These are phyloP conservation scores for Sciaenops ocellatus DNA, from an alignment of 2,797 vertebrate species.

Conservation along the genomic window DNA sequence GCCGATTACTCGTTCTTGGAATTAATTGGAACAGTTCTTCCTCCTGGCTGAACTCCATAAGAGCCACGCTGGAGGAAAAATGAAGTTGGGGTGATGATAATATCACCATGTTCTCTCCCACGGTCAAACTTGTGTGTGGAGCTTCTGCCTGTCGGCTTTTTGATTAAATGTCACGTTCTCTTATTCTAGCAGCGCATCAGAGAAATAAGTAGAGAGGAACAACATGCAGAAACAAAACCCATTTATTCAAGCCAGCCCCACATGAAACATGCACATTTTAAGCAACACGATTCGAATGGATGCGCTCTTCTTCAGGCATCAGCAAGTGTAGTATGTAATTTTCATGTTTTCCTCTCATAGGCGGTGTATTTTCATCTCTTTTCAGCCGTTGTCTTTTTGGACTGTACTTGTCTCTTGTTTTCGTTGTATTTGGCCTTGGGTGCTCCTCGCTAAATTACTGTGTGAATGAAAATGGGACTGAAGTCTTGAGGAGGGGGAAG, in stretches of 20 bases:
- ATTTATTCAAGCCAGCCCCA: slow-evolving; percentile 8
- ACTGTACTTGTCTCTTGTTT: neutral
- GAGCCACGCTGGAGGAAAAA: neutral
- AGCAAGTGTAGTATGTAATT: slow-evolving; percentile 46
- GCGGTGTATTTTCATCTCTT: slow-evolving; percentile 11
- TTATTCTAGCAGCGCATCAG: neutral
- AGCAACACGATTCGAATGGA: slow-evolving; percentile 30
- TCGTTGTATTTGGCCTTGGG: neutral
- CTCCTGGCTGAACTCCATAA: neutral
- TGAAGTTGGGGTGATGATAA: neutral
- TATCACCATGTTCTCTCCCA: slow-evolving; percentile 10
- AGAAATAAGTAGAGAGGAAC: slow-evolving; percentile 39
- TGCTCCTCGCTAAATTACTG: neutral
- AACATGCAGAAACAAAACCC: slow-evolving; percentile 4
- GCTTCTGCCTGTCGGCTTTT: slow-evolving; percentile 31
- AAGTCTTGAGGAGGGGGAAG: slow-evolving; percentile 50
- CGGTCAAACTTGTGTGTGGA: neutral
- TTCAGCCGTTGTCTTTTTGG: slow-evolving; percentile 11
- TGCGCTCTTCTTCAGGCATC: slow-evolving; percentile 47
- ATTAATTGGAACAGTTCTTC: neutral
- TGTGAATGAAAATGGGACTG: slow-evolving; percentile 2
- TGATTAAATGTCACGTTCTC: slow-evolving; percentile 29
- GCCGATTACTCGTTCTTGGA: neutral
- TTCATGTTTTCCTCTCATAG: slow-evolving; percentile 43
- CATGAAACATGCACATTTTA: slow-evolving; percentile 62